Conservation (phyloP, 2,888 invertebrate genomes). For the Caenorhabditis imperialis region DNA sequence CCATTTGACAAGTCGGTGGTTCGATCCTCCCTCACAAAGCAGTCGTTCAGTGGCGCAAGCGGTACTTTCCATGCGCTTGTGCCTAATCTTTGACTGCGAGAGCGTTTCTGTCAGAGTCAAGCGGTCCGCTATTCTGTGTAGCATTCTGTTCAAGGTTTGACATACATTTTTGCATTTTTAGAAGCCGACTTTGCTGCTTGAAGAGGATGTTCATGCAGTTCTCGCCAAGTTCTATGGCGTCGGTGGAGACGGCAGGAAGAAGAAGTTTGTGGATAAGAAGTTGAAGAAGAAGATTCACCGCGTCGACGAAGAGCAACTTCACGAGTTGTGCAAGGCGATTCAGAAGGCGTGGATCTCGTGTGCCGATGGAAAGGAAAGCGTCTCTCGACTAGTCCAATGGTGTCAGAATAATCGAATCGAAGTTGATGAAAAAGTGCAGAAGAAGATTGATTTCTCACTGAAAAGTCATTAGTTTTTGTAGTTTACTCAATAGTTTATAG, state of each 20-base stretch:
- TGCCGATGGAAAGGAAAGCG: constrained; percentile 19
- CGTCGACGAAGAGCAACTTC: constrained; percentile 51
- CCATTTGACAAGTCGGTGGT: constrained; percentile 3
- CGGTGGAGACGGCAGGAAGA: constrained; percentile 9
- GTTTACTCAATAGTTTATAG: background rate
- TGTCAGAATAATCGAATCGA: constrained; percentile 45
- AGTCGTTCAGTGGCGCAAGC: constrained; percentile 57
- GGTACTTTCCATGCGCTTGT: constrained; percentile 35
- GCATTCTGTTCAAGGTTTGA: constrained; percentile 58
- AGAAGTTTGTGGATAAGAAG: constrained; percentile 26
- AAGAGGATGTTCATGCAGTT: constrained; percentile 19
- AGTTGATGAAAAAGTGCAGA: constrained; percentile 38
- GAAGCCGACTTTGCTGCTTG: constrained; percentile 8
- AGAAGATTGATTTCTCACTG: background rate
- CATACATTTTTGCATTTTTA: constrained; percentile 42
- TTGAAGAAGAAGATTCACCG: constrained; percentile 46
- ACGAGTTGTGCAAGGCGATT: constrained; percentile 26
- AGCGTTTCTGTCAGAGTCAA: constrained; percentile 44
- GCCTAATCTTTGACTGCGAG: constrained; percentile 56
- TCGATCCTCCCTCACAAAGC: constrained; percentile 32
- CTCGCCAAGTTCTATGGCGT: constrained; percentile 45
- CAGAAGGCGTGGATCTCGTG: constrained; percentile 50
- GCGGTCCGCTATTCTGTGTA: constrained; percentile 51
- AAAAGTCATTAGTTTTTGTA: too few species aligned
- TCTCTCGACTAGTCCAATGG: constrained; percentile 31